Base-by-base conservation (phyloP, 2,888 invertebrate genomes). In the Stegana nigrithorax region DNA sequence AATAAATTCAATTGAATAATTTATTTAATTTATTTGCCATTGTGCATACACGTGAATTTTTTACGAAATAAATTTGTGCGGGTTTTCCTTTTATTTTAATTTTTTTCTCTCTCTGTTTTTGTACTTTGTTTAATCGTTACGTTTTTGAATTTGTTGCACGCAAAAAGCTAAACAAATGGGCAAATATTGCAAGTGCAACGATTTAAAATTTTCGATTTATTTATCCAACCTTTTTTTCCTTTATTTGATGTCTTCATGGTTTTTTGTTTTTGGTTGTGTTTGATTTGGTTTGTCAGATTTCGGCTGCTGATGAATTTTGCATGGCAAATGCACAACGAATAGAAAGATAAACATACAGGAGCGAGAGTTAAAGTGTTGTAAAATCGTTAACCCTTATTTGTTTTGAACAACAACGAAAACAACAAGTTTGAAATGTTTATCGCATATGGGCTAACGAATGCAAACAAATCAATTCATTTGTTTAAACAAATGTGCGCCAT, bases 1-100 rank as follows among this genome's bases (percentile, higher is more conserved):
- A 82, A 81, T 81, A 82, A 81, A 81, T 81, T 71, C 76, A 81
- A 81, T 82, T 81, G 80, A 82, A 81, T 81, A 73, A 81, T 81
- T 82, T 75, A 81, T 81, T 81, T 81, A 82, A 81, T 81, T 81
- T 81, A 81, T 80, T 81, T 81, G 64, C 62, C 63, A 67, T 70
- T 68, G 67, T 60, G 51, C 57, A 65, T 66, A 70, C 70, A 68
- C 67, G 69, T 67, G 69, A 65, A 61, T 64, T 42, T 63, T 32
- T 32, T 51, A 27, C 17, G 4, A 25, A 25, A 27, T 19, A 23
- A 32, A 36, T 36, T 21, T 12, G 2, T 47, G n/a, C 25, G 21
- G 26, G 5, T 55, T 36, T 55, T 19, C 6, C 32, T 32, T 53
- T 29, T 32, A 8, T 29, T 29, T 19, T 53, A 32, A 32, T 53